Base-by-base conservation (phyloP, 2,113 vertebrate species). In the Tylochromis polylepis region DNA sequence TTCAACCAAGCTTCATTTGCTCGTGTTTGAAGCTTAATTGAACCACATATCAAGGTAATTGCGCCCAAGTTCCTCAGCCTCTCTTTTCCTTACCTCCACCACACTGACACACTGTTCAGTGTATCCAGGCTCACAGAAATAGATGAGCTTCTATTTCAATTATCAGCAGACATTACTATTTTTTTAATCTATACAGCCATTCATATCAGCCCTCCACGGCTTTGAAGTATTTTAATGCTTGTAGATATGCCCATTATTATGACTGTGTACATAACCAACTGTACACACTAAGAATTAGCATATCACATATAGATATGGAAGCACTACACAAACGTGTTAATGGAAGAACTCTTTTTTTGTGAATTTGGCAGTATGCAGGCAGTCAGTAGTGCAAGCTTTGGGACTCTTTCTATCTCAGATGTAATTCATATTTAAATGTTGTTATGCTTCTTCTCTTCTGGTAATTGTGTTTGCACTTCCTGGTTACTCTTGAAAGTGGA, bases 381-480 rank as follows among this genome's bases (percentile, higher is more conserved):
- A 87, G 84, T 49, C 43, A 56, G 78, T 24, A 46, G 34, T 79
- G 84, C 80, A 84, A 34, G 91, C 91, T 92, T 91, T 78, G 41
- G 85, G 90, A 87, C 58, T 62, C 7, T 20, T 83, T 8, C 53
- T 57, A 83, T 85, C 87, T 87, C 90, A 83, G 83, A 86, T 87
- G 86, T 93, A 86, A 93, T 94, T 94, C 94, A 93, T 92, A 95
- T 94, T 93, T 95, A 93, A 92, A 95, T 92, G 88, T 92, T 94
- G 86, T 93, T 88, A 85, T 88, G 85, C 86, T 88, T 79, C 84
- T 85, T 87, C 86, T 87, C 90, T 85, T 89, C 65, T 93, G 70
- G 85, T 95, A 94, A 94, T 93, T 94, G 94, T 89, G 91, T 94
- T 92, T 93, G 89, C 89, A 92, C 78, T 94, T 94, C 89, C 90